Conservation (phyloP, 2,888 invertebrate species). For the Stenotaenia linearis region DNA sequence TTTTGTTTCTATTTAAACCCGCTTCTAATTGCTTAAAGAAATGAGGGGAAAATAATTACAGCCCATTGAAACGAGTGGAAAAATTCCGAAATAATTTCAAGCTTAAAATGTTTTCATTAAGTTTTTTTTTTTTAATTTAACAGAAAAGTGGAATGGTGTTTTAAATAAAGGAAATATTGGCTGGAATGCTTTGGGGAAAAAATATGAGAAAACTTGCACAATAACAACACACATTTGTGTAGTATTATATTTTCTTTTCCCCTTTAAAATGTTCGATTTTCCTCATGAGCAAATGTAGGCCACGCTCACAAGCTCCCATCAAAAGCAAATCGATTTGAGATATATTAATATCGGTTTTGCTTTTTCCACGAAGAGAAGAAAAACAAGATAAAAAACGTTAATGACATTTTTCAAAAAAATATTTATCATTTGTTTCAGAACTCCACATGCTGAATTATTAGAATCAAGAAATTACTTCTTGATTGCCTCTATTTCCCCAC, state of each 20-base stretch:
- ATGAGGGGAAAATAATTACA: background rate
- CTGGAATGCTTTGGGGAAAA: background rate
- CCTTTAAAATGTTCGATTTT: constrained; percentile 9
- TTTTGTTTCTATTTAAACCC: background rate
- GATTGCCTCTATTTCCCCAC: background rate
- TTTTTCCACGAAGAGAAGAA: background rate
- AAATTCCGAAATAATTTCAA: no score
- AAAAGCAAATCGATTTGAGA: constrained; percentile 1
- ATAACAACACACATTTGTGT: background rate
- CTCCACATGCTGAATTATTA: background rate
- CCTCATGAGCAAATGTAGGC: background rate
- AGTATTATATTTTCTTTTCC: background rate
- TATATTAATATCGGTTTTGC: constrained; percentile 1
- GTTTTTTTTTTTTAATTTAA: background rate
- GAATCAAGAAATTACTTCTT: background rate
- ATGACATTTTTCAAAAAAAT: background rate
- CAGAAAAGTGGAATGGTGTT: background rate
- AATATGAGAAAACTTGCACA: background rate
- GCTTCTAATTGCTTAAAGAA: background rate
- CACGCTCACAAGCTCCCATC: constrained; percentile 5
- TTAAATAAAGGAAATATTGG: no score
- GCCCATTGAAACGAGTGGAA: no score
- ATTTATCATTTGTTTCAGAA: background rate
- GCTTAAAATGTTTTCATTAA: no score
- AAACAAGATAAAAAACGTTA: background rate